Conservation (phyloP, 2,113 vertebrate species). For the Steatornis caripensis region DNA sequence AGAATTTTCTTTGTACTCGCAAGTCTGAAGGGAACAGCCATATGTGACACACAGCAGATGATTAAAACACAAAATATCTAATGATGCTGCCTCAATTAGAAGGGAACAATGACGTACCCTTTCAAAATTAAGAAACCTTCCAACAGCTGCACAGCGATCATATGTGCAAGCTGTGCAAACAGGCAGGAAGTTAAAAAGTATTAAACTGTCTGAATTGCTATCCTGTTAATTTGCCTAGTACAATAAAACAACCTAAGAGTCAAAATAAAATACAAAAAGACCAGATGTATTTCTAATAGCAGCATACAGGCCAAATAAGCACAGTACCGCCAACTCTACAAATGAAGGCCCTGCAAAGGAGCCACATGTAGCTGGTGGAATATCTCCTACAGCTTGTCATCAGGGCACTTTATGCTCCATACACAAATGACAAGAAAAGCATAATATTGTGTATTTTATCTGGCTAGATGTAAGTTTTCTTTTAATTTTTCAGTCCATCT, state of each 20-base stretch:
- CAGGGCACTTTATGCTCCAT: background rate
- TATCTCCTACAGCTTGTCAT: background rate
- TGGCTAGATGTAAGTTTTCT: background rate
- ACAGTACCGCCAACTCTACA: background rate
- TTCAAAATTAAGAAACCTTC: background rate
- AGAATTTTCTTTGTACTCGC: background rate
- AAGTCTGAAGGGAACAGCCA: background rate
- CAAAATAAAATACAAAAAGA: background rate
- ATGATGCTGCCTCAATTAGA: background rate
- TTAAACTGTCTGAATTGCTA: background rate
- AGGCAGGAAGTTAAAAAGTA: background rate
- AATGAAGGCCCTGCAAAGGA: background rate
- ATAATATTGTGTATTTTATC: background rate
- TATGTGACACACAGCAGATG: background rate
- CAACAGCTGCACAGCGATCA: background rate
- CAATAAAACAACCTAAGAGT: background rate
- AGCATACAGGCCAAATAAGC: background rate
- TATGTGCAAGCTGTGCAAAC: background rate
- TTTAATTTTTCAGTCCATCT: background rate
- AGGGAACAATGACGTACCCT: background rate
- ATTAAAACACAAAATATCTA: background rate
- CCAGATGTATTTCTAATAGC: background rate
- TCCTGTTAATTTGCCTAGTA: background rate
- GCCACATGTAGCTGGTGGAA: background rate
- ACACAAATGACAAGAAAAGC: background rate